Conservation (phyloP, 2,888 invertebrate species). For the Leptinotarsa haldemani region DNA sequence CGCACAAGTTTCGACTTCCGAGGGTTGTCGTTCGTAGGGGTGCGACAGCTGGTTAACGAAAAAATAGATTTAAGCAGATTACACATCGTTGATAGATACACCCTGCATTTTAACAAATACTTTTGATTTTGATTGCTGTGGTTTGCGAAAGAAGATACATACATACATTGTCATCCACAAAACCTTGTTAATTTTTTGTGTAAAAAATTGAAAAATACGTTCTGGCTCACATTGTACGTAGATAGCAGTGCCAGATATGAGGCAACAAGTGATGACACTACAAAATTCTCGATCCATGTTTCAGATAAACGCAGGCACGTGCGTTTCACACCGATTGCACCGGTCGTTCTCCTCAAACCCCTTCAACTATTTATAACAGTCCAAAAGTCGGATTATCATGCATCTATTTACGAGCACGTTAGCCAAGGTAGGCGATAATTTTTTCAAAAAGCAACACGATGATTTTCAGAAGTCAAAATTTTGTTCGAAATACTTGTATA, state of each 20-base stretch:
- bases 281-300: not conserved
- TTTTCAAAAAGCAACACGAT: too few relatives aligned
- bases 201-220: not conserved
- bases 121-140: too few relatives aligned
- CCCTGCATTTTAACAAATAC: too few relatives aligned
- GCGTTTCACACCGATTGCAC: not conserved
- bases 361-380: not conserved
- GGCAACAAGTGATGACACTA: constrained; percentile 9
- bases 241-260: not conserved
- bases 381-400: not conserved
- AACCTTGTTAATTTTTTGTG: too few relatives aligned
- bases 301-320: not conserved
- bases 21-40: too few relatives aligned
- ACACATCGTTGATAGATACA: too few relatives aligned
- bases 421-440: not conserved
- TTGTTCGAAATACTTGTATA: not conserved
- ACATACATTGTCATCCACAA: too few relatives aligned
- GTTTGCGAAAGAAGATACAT: too few relatives aligned
- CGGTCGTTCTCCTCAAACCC: constrained; percentile 2
- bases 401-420: not conserved
- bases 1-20: too few relatives aligned
- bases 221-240: not conserved
- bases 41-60: too few relatives aligned
- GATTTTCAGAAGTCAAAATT: not conserved
- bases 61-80: too few relatives aligned